Evolutionary conservation across 2,113 vertebrate species (phyloP), one percentile per base, ranked within the genome.

Genomic region (Planiliza haematocheilus): DNA sequence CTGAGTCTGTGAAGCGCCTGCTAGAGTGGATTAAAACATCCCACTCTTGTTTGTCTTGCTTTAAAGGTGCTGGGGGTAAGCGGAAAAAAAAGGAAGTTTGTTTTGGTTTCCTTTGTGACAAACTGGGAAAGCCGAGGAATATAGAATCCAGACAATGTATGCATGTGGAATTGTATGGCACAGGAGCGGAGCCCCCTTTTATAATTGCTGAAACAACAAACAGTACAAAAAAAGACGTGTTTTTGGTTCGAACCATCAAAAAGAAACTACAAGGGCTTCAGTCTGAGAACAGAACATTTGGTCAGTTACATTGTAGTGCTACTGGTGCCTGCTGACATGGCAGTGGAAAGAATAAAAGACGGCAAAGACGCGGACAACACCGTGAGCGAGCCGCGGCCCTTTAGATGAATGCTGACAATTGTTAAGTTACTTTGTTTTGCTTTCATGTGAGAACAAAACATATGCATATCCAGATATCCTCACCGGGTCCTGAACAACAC

Each of bases 1-100:
- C 67, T 79, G 86, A 81, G 82, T 90, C 72, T 88, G 90, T 90
- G 91, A 95, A 93, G 94, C 45, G 89, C 78, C 85, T 85, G 83
- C 87, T 91, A 74, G 79, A 74, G 65, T 66, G 70, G 78, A 84
- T 75, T 77, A 74, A 86, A 91, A 93, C 87, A 91, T 82, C 92
- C 90, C 91, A 92, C 87, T 85, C 74, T 91, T 92, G 84, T 91
- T 88, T 94, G 83, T 90, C 69, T 86, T 75, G 46, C 68, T 85
- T 87, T 80, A 66, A 85, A 89, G 66, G 63, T 81, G 74, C 45
- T 79, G 64, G 24, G 24, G 24, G 24, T 2, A 41, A 43, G 74
- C 76, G 73, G 75, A 70, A 53, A 80, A 79, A 66, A 45, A 71
- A 73, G n/a, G n/a, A 77, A 39, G 37, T 77, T 88, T 75, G 70